phyloP scores from a whole-genome alignment of 1,140 invertebrate genomes.

The Drosophila nebulosa region DNA sequence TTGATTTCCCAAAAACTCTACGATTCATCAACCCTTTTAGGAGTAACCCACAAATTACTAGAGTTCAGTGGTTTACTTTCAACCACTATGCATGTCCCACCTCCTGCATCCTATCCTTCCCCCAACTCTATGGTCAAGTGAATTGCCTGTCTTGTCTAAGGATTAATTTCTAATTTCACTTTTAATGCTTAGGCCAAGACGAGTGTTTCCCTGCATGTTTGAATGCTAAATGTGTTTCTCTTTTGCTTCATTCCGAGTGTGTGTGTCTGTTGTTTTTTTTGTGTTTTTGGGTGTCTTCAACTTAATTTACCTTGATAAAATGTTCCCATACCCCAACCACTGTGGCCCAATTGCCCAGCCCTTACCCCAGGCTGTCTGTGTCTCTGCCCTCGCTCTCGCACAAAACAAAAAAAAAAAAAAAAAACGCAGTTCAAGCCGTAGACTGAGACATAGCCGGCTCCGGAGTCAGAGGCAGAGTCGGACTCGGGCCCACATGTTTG shows the following conservation, averaged over 20 bases:
- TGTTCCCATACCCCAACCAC: conserved; percentile 36
- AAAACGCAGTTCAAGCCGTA: conserved; percentile 30
- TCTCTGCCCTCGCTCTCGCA: conserved; percentile 35
- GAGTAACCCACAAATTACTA: not conserved
- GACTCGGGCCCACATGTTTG: conserved; percentile 70
- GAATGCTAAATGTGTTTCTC: not conserved
- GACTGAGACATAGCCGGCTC: conserved; percentile 26
- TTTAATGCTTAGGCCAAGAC: conserved; percentile 31
- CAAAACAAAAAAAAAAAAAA: not conserved
- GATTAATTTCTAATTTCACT: conserved; percentile 57
- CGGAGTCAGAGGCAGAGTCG: conserved; percentile 35
- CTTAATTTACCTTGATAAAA: conserved; percentile 57
- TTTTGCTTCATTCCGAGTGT: not conserved
- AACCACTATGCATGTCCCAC: not conserved
- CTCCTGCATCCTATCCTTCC: not conserved
- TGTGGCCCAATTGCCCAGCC: conserved; percentile 23
- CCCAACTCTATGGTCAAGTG: not conserved
- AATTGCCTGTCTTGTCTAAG: conserved; percentile 18
- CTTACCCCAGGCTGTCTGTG: conserved; percentile 47
- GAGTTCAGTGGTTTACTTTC: not conserved
- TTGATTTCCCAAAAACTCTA: not conserved
- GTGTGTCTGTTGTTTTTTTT: conserved; percentile 29
- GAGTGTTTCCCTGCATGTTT: conserved; percentile 25
- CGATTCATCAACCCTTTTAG: not conserved
- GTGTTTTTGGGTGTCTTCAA: conserved; percentile 45